A percentile compares a stretch with the other conserved stretches of the same genome.
Evolutionary conservation across 2,113 vertebrate species (phyloP).

Genomic region (Chaenogobius annularis): DNA sequence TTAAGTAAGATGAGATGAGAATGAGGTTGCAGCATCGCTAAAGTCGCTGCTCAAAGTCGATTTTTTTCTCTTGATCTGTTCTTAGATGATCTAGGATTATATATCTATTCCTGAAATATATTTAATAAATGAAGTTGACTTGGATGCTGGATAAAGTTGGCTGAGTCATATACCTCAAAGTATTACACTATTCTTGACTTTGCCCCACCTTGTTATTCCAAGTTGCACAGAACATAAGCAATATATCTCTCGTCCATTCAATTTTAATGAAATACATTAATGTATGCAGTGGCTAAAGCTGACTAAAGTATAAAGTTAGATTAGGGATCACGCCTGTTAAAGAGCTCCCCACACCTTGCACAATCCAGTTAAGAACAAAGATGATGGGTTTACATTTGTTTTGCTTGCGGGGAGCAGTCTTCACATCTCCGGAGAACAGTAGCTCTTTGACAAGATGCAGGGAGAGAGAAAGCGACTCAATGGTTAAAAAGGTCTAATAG

Average conservation of each 20-base stretch:
- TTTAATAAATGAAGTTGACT: not conserved
- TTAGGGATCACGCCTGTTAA: not conserved
- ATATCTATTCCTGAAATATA: not conserved
- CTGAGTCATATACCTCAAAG: not conserved
- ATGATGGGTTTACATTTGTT: conserved; percentile 50
- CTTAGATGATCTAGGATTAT: not conserved
- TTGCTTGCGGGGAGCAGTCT: conserved; percentile 45
- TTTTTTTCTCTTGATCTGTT: not conserved
- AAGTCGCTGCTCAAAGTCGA: not conserved
- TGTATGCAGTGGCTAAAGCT: not conserved
- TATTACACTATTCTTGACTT: not conserved
- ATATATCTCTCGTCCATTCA: not conserved
- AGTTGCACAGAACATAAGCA: not conserved
- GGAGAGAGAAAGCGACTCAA: conserved; percentile 16
- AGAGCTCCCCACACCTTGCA: conserved; percentile 51
- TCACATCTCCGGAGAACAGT: conserved; percentile 61
- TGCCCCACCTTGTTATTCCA: not conserved
- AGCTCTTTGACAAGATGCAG: conserved; percentile 50
- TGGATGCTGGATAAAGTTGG: not conserved
- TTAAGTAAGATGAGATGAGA: conserved; percentile 6
- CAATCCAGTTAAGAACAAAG: conserved; percentile 70
- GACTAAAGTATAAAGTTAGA: not conserved
- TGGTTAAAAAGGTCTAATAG: conserved; percentile 39
- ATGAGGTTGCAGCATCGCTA: conserved; percentile 42
- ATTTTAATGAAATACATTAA: not conserved